These are phyloP conservation scores for Dysmachus trigonus DNA, from an alignment of 2,888 invertebrate species.

Conservation along the genomic window DNA sequence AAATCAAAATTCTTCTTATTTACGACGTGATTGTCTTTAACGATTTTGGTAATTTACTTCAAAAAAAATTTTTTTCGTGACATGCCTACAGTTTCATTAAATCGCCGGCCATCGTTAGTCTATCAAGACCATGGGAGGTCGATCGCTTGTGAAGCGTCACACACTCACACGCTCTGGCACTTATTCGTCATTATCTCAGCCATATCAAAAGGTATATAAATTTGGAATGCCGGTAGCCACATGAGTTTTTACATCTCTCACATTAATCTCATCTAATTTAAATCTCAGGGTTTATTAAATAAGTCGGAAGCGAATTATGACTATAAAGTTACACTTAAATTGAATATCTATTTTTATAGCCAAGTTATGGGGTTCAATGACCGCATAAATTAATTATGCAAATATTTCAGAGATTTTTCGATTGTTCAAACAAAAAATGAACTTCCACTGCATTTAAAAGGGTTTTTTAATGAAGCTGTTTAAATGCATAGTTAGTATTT, in stretches of 20 bases:
- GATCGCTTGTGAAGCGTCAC: background rate
- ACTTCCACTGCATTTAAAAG: too few species aligned
- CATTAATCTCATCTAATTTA: background rate
- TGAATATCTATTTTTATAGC: too few species aligned
- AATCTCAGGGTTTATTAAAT: background rate
- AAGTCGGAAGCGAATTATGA: background rate
- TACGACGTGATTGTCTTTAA: background rate
- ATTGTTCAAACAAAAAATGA: too few species aligned
- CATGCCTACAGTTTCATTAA: background rate
- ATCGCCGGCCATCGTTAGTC: background rate
- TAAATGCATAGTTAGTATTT: too few species aligned
- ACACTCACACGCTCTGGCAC: background rate
- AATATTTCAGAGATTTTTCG: background rate
- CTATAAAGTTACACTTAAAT: background rate
- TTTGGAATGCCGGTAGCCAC: background rate
- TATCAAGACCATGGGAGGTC: background rate
- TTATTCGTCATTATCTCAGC: background rate
- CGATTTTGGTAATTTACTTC: background rate
- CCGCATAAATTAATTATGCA: background rate
- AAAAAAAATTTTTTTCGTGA: background rate
- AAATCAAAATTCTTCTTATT: background rate
- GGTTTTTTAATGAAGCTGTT: too few species aligned
- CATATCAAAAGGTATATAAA: background rate
- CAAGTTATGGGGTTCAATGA: too few species aligned
- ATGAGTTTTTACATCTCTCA: background rate